Evolutionary conservation across 2,797 vertebrate genomes (phyloP).

Genomic region (Xenopus petersii): DNA sequence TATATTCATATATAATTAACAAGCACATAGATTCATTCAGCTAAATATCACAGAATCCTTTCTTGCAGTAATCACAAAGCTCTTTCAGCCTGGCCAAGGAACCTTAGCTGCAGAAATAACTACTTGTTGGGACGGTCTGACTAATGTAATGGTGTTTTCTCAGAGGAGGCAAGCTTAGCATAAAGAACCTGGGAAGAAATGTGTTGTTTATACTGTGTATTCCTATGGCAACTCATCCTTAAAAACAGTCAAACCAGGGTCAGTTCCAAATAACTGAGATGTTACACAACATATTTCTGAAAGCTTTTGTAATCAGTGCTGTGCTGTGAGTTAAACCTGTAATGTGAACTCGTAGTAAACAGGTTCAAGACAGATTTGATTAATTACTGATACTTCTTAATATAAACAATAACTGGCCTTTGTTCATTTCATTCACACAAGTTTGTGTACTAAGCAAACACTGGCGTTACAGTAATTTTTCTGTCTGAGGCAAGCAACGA

Average conservation of each 20-base stretch:
- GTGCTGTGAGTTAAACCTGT: neutral
- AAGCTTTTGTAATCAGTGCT: neutral
- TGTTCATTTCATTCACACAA: too few species aligned
- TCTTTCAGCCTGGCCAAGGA: neutral
- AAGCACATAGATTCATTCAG: too few species aligned
- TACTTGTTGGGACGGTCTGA: neutral
- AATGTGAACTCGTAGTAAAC: neutral
- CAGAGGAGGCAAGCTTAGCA: constrained; percentile 19
- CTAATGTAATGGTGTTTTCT: constrained; percentile 6
- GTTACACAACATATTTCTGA: constrained; percentile 27
- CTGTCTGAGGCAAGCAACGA: too few species aligned
- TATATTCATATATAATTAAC: too few species aligned
- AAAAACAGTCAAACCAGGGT: constrained; percentile 24
- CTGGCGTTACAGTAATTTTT: too few species aligned
- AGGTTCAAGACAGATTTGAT: too few species aligned
- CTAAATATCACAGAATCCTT: too few species aligned
- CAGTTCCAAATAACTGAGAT: constrained; percentile 34
- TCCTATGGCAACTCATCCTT: constrained; percentile 34
- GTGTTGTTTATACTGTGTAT: constrained; percentile 10
- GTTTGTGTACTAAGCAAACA: too few species aligned
- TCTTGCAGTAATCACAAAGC: neutral
- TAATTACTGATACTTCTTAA: too few species aligned
- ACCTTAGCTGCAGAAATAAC: constrained; percentile 3
- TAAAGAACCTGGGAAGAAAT: constrained; percentile 24
- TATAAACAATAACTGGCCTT: too few species aligned